Percentiles rank a stretch among this genome's conserved stretches.
Conservation (phyloP, 2,113 vertebrate genomes). For the Tetraodon nigroviridis region DNA sequence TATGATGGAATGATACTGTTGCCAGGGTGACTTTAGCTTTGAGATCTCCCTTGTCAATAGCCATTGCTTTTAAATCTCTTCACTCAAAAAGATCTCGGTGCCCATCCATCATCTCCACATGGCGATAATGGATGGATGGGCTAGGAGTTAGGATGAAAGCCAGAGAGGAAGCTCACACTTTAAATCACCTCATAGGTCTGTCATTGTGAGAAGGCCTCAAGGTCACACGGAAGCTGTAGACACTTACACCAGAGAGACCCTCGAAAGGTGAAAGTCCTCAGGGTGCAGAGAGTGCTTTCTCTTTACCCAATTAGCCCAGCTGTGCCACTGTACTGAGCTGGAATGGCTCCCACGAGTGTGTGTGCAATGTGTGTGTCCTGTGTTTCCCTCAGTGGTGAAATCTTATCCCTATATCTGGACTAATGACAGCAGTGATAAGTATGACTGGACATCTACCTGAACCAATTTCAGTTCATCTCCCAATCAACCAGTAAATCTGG, state of each 20-base stretch:
- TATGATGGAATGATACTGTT: constrained; percentile 8
- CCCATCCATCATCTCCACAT: constrained; percentile 31
- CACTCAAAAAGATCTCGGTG: constrained; percentile 42
- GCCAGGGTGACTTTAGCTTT: background rate
- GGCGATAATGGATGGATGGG: constrained; percentile 28
- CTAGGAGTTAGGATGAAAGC: constrained; percentile 23
- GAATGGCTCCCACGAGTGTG: constrained; percentile 20
- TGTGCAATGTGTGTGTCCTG: background rate
- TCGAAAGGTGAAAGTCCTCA: constrained; percentile 12
- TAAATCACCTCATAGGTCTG: constrained; percentile 26
- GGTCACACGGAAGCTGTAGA: constrained; percentile 4
- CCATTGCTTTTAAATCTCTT: constrained; percentile 20
- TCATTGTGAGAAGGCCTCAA: constrained; percentile 46
- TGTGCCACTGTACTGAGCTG: constrained; percentile 8
- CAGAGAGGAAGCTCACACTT: constrained; percentile 39
- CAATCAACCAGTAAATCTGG: background rate
- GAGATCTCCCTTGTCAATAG: constrained; percentile 1
- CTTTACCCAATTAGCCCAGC: constrained; percentile 42
- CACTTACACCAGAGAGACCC: background rate
- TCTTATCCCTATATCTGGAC: constrained; percentile 18
- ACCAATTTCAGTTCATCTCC: background rate
- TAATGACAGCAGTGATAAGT: constrained; percentile 19
- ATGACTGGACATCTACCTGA: background rate
- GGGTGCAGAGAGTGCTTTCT: constrained; percentile 18
- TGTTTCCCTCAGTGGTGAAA: constrained; percentile 19